Percentiles rank a stretch among this genome's conserved stretches.
Conservation (phyloP, 2,797 vertebrate species). For the Pipistrellus pygmaeus region DNA sequence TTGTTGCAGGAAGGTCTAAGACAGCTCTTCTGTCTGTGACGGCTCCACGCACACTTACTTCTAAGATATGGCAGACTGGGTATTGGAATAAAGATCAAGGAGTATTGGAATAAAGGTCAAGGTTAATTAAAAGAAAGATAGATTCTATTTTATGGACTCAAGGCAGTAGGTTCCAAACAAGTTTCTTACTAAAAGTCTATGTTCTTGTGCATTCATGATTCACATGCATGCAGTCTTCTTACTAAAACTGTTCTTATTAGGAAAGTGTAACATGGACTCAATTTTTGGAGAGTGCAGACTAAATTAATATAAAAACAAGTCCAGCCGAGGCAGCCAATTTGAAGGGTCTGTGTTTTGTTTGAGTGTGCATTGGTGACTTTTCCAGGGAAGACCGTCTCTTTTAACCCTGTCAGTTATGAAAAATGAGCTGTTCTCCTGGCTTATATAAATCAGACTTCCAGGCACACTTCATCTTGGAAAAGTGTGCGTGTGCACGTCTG, state of each 20-base stretch:
- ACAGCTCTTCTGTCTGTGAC: neutral
- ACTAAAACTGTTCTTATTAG: slow-evolving; percentile 48
- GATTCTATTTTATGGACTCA: neutral
- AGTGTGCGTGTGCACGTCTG: neutral
- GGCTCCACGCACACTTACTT: neutral
- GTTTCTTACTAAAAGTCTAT: neutral
- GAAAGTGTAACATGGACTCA: slow-evolving; percentile 14
- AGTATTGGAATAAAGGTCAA: neutral
- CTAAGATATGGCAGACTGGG: neutral
- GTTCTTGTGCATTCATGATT: neutral
- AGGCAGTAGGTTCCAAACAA: neutral
- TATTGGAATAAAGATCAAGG: neutral
- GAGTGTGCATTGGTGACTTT: neutral
- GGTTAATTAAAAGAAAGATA: neutral
- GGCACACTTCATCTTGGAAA: slow-evolving; percentile 25
- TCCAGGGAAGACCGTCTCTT: slow-evolving; percentile 42
- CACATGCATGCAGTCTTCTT: neutral
- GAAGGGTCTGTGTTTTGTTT: slow-evolving; percentile 51
- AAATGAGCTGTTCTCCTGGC: slow-evolving; percentile 49
- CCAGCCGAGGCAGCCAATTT: slow-evolving; percentile 9
- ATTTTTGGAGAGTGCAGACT: slow-evolving; percentile 22
- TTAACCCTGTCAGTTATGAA: slow-evolving; percentile 8
- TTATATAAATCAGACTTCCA: slow-evolving; percentile 61
- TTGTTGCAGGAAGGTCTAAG: neutral
- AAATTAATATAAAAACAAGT: slow-evolving; percentile 54